These are phyloP conservation scores for Nesoenas mayeri DNA, from an alignment of 2,113 vertebrate species.

Conservation along the genomic window DNA sequence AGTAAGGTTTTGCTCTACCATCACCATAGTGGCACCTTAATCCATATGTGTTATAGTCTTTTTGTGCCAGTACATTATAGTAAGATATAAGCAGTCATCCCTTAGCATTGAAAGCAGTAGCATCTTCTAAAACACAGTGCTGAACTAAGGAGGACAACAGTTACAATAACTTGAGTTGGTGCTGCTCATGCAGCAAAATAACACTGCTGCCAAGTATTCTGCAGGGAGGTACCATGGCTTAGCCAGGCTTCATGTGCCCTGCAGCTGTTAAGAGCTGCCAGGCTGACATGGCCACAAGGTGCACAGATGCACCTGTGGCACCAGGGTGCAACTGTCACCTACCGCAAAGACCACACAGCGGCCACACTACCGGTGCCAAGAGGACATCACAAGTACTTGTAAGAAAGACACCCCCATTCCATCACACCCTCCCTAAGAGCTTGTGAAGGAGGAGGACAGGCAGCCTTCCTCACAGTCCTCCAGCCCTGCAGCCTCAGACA, in stretches of 20 bases:
- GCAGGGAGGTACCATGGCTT: neutral
- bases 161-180: neutral
- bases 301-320: rapidly evolving
- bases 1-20: neutral
- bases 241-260: neutral
- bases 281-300: neutral
- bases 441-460: neutral
- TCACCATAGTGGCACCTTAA: neutral
- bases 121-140: neutral
- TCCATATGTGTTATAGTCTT: rapidly evolving
- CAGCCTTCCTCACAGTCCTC: neutral
- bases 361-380: neutral
- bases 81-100: neutral
- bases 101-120: neutral
- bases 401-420: neutral
- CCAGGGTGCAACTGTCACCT: neutral
- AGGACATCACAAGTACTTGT: too few species aligned
- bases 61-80: neutral
- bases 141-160: too few species aligned
- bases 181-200: neutral
- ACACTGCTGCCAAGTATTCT: neutral
- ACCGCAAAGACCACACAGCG: too few species aligned
- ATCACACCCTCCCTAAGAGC: neutral
- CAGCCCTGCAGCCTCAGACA: neutral
- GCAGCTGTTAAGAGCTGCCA: neutral